Percentiles rank a stretch among this genome's conserved stretches.
These are phyloP conservation scores for Alca torda DNA, from an alignment of 2,797 vertebrate species.

Conservation along the genomic window DNA sequence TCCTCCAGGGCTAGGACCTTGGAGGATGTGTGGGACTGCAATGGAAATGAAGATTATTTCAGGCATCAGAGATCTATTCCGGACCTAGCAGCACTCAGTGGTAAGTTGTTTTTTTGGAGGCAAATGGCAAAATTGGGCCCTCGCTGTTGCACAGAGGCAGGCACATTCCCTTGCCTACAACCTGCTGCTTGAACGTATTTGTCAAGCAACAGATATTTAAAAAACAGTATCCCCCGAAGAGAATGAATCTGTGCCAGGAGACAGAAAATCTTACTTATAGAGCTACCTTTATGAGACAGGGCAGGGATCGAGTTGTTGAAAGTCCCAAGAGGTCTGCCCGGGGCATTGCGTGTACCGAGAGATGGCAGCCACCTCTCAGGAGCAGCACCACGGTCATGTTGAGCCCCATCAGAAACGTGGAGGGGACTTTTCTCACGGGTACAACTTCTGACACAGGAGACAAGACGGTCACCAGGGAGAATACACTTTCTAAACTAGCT, in stretches of 20 bases:
- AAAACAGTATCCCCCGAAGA: not conserved
- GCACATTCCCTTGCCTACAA: not conserved
- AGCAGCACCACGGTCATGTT: not conserved
- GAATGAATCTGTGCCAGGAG: not conserved
- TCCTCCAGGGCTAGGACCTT: not conserved
- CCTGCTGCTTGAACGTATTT: not conserved
- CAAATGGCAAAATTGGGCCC: not conserved
- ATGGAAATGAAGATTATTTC: not conserved
- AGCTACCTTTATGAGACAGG: not conserved
- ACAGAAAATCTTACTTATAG: not conserved
- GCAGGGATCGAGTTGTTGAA: not conserved
- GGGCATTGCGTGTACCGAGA: not conserved
- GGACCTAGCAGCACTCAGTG: not conserved
- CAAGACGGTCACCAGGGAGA: not conserved
- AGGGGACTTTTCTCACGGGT: not conserved
- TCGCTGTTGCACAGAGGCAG: not conserved
- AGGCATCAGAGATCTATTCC: not conserved
- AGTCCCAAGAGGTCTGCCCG: not conserved
- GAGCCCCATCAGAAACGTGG: accelerated
- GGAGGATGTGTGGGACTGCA: not conserved
- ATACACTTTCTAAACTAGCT: not conserved
- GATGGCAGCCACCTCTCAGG: not conserved
- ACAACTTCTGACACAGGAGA: not conserved
- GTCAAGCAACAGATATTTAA: not conserved
- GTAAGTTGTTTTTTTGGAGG: not conserved